These are phyloP conservation scores for Agrochola lota DNA, from an alignment of 2,888 invertebrate species.

Conservation along the genomic window DNA sequence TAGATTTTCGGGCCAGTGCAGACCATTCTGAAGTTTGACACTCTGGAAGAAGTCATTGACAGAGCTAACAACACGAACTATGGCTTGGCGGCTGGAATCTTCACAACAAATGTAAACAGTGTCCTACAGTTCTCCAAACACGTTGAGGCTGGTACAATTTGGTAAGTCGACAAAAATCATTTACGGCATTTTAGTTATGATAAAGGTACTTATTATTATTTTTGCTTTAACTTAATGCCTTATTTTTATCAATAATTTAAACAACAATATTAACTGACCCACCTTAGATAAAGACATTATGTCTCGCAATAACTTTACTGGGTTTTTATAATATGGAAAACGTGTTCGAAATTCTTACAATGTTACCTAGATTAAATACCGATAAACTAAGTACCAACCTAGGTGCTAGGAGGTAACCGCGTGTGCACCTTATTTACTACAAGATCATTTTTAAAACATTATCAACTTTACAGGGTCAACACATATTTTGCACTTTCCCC, in stretches of 20 bases:
- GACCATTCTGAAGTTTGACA: slow-evolving; percentile 95
- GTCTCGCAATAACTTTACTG: no score
- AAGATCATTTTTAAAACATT: neutral
- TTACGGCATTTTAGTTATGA: neutral
- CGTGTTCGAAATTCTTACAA: no score
- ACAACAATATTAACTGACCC: no score
- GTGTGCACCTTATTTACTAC: neutral
- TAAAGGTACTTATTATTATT: no score
- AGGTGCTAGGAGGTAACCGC: no score
- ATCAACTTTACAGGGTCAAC: slow-evolving; percentile 78
- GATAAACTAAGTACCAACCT: no score
- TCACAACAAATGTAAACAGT: slow-evolving; percentile 94
- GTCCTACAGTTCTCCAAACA: slow-evolving; percentile 94
- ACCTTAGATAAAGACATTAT: no score
- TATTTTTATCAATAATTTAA: no score
- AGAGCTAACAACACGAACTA: slow-evolving; percentile 95
- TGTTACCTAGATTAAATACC: no score
- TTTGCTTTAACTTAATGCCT: no score
- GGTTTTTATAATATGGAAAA: no score
- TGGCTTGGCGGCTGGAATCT: slow-evolving; percentile 95
- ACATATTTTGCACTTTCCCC: slow-evolving; percentile 91
- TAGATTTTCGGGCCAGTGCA: slow-evolving; percentile 98
- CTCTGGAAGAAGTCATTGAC: slow-evolving; percentile 94
- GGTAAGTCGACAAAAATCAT: slow-evolving; percentile 83
- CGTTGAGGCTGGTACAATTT: slow-evolving; percentile 95